Base-by-base conservation (phyloP, 1,140 invertebrate species). In the Drosophila kohkoa region DNA sequence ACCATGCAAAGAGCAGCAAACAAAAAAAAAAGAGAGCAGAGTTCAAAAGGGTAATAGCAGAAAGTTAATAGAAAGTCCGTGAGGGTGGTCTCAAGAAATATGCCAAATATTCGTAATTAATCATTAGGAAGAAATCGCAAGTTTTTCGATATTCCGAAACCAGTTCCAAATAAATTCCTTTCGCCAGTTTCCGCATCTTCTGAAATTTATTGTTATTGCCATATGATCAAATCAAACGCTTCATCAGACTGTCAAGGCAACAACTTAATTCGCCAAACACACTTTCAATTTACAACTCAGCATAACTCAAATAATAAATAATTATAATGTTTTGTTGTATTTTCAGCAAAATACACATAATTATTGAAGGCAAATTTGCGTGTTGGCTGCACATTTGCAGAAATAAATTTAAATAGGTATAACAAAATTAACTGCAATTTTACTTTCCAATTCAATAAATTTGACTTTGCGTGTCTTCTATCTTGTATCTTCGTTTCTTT, bases 381-480 rank as follows among this genome's bases (percentile, higher is more conserved):
- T 87, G 82, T 11, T 57, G 54, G 43, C 20, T 60, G 11, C 54
- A 66, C 82, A 76, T 73, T 82, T 87, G 79, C 69, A 64, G 59
- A 87, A 77, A 88, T 83, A 87, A 75, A 87, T 87, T 80, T 80
- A 88, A 87, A 83, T 88, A 72, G 54, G 58, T 48, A 60, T 60
- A 68, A 28, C 10, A 58, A 71, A 75, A 59, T 65, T 59, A 59
- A 81, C 69, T 83, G 82, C 82, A 88, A 88, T 88, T 89, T 87
- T 75, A 83, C 83, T 87, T 87, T 87, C 83, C 80, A 87, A 87
- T 88, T 87, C 83, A 78, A 87, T 87, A 87, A 80, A 72, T 88
- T 83, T 83, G 64, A 46, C 54, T 59, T 82, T 79, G 83, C 83
- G 81, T 87, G 82, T 69, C 79, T 63, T 28, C 32, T 13, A 80